Evolutionary conservation across 2,113 vertebrate species (phyloP).

Genomic region (Progne subis): DNA sequence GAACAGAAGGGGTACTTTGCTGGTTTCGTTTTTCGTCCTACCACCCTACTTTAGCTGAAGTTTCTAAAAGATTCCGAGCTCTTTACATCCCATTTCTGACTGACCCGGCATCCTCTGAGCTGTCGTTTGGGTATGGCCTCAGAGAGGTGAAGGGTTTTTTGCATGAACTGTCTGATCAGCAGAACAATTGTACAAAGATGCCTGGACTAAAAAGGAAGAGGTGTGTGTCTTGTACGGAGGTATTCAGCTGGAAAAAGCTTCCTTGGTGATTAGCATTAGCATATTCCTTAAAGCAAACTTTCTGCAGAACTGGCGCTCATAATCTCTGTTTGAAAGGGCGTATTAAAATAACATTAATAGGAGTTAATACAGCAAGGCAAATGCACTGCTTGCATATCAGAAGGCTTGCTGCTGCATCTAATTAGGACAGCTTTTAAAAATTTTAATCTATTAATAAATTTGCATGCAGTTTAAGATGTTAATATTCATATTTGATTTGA

Average conservation of each 20-base stretch:
- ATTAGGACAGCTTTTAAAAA: neutral
- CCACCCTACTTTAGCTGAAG: neutral
- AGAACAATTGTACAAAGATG: neutral
- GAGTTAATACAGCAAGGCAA: neutral
- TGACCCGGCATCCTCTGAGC: neutral
- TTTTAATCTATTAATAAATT: constrained; percentile 2
- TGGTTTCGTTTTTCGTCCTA: neutral
- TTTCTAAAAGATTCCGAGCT: neutral
- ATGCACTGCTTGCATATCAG: neutral
- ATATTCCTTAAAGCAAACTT: neutral
- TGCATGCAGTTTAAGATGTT: constrained; percentile 5
- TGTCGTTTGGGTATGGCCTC: neutral
- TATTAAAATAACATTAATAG: constrained; percentile 4
- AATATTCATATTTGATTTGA: neutral
- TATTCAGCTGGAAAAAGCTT: neutral
- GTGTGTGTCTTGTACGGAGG: neutral
- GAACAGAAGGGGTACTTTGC: neutral
- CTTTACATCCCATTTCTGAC: neutral
- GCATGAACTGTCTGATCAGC: neutral
- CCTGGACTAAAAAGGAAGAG: neutral
- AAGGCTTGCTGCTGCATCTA: neutral
- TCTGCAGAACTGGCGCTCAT: constrained; percentile 1
- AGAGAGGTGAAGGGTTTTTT: neutral
- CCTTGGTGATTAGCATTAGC: neutral
- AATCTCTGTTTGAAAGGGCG: constrained; percentile 9